Conservation (phyloP, 2,797 vertebrate species). For the Heteromormyrus szaboi region DNA sequence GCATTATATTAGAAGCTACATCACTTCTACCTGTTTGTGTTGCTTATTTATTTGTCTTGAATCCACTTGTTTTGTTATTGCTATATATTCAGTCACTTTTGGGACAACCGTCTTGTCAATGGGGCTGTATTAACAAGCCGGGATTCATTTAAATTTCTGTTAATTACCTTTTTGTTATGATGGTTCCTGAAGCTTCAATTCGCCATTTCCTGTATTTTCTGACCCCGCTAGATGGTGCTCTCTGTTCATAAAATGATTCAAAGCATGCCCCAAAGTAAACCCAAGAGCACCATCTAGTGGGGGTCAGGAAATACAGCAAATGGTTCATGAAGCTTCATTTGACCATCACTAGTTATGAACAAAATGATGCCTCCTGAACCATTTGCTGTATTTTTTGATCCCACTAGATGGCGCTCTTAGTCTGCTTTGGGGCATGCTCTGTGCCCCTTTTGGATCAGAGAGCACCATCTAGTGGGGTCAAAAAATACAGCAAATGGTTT, state of each 20-base stretch:
- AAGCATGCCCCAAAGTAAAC: not conserved
- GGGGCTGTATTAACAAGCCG: not conserved
- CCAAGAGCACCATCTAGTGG: not conserved
- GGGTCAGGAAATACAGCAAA: not conserved
- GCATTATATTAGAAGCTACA: not conserved
- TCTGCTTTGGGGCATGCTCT: no score
- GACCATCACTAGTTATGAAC: no score
- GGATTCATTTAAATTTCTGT: not conserved
- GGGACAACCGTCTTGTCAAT: not conserved
- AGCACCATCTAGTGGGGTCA: no score
- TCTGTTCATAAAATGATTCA: not conserved
- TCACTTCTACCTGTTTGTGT: not conserved
- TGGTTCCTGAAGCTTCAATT: not conserved
- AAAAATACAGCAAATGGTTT: no score
- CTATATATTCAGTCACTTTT: not conserved
- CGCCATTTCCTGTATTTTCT: not conserved
- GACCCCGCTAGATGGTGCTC: not conserved
- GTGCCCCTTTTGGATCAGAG: no score
- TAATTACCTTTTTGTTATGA: not conserved
- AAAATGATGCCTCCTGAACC: no score
- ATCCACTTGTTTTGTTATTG: not conserved
- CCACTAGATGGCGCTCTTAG: no score
- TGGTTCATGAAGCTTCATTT: no score
- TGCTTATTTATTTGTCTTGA: not conserved
- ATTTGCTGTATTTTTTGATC: no score